A percentile compares a stretch with the other conserved stretches of the same genome.
phyloP scores from a whole-genome alignment of 2,888 invertebrate genomes.

The Hydroisotoma schaefferi region DNA sequence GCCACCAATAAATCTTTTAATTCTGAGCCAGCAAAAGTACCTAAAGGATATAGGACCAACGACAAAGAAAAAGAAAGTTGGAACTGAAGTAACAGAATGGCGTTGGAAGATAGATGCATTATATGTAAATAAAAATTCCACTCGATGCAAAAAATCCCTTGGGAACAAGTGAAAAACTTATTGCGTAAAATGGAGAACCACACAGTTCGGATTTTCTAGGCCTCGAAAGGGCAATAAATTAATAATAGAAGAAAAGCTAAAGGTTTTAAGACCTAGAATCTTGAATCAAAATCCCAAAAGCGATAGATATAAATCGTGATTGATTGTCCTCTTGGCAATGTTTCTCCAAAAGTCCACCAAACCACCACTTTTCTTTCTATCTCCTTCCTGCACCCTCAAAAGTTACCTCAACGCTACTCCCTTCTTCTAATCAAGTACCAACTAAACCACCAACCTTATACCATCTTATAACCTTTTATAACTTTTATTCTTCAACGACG shows the following conservation, averaged over 20 bases:
- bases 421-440: no score
- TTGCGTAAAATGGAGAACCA: slow-evolving; percentile 14
- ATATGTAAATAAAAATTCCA: slow-evolving; percentile 39
- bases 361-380: no score
- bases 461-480: no score
- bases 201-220: slow-evolving; percentile 17
- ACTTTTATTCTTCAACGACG: no score
- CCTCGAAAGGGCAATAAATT: slow-evolving; percentile 49
- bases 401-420: no score
- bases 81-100: no score
- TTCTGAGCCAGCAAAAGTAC: no score
- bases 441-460: no score
- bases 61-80: no score
- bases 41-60: no score
- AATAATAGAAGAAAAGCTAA: slow-evolving; percentile 45
- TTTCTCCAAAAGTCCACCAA: slow-evolving; percentile 12
- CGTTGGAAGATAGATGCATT: slow-evolving; percentile 10
- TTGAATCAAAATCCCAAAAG: slow-evolving; percentile 47
- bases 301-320: slow-evolving; percentile 49
- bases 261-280: slow-evolving; percentile 43
- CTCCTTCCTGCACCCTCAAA: no score
- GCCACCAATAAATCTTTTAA: no score
- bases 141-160: slow-evolving; percentile 24
- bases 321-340: slow-evolving; percentile 47
- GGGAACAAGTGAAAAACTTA: slow-evolving; percentile 20